phyloP scores from a whole-genome alignment of 2,113 vertebrate species.

The Mohoua ochrocephala region DNA sequence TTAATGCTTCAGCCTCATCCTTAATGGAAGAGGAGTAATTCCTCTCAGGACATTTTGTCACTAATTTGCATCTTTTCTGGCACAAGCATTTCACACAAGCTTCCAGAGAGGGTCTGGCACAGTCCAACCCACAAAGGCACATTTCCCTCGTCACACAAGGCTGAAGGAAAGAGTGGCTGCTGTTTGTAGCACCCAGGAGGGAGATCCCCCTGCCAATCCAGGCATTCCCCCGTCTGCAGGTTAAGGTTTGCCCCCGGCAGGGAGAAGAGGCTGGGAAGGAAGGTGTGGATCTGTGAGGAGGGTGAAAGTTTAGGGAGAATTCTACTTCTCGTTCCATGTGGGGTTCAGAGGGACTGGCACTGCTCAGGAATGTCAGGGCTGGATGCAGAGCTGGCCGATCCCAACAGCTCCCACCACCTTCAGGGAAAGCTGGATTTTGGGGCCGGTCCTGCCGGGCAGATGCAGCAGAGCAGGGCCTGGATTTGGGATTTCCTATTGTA shows the following conservation, averaged over 20 bases:
- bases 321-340: not conserved
- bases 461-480: not conserved
- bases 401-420: rapidly evolving
- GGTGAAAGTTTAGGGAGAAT: not conserved
- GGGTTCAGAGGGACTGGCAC: not conserved
- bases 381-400: not conserved
- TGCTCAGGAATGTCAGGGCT: not conserved
- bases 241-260: not conserved
- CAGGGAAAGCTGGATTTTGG: not conserved
- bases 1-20: not conserved
- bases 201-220: not conserved
- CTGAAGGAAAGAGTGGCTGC: not conserved
- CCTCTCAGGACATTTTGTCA: not conserved
- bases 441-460: not conserved
- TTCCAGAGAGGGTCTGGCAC: not conserved
- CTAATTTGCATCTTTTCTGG: not conserved
- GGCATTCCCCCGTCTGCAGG: not conserved
- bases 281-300: rapidly evolving
- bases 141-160: not conserved
- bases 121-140: not conserved
- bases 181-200: not conserved
- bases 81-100: not conserved
- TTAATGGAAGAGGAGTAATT: not conserved
- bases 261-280: not conserved
- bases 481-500: slow-evolving; percentile 1